phyloP scores from a whole-genome alignment of 2,797 vertebrate species.

The Crocodylus rhombifer region DNA sequence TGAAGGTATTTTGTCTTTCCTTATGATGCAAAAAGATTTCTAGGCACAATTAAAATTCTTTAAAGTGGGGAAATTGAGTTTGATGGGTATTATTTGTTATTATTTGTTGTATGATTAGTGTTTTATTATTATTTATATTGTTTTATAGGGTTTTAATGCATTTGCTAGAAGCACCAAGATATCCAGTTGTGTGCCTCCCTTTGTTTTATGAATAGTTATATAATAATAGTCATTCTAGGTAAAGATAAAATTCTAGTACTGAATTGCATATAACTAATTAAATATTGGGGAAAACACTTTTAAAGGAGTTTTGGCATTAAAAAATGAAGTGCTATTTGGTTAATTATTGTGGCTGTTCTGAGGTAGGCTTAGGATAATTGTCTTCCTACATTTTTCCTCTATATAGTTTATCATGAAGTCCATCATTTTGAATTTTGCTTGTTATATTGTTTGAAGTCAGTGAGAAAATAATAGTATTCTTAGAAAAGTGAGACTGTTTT shows the following conservation, averaged over 20 bases:
- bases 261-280: not conserved
- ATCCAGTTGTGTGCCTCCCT: not conserved
- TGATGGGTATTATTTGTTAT: not conserved
- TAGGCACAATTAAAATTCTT: not conserved
- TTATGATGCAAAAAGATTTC: not conserved
- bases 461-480: not conserved
- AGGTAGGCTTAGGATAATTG: not conserved
- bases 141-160: not conserved
- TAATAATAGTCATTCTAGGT: not conserved
- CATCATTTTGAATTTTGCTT: not conserved
- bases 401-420: not conserved
- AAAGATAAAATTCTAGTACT: not conserved
- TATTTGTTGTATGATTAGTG: not conserved
- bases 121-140: not conserved
- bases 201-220: not conserved
- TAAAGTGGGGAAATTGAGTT: not conserved
- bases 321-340: not conserved
- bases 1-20: not conserved
- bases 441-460: not conserved
- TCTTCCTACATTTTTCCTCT: not conserved
- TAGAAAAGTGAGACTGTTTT: not conserved
- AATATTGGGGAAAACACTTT: not conserved
- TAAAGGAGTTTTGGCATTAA: not conserved
- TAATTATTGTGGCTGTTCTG: not conserved
- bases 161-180: not conserved